phyloP scores from a whole-genome alignment of 2,888 invertebrate genomes.

The Pristionchus mayeri region DNA sequence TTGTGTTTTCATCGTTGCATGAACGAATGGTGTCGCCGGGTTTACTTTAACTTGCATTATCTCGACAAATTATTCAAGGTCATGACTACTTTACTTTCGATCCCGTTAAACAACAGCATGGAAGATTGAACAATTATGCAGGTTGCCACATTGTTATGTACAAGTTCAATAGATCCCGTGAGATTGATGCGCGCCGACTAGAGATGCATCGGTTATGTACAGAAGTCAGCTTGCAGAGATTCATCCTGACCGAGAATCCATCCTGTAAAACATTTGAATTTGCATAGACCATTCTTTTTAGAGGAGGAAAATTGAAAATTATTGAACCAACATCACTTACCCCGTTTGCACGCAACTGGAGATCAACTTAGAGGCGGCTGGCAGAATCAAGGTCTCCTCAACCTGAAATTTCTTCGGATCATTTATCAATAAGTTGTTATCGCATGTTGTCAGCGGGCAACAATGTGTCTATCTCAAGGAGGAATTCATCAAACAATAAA shows the following conservation, averaged over 20 bases:
- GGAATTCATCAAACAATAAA: no score
- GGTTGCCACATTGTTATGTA: constrained; percentile 5
- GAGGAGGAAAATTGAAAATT: background rate
- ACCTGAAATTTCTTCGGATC: no score
- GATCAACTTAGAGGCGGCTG: background rate
- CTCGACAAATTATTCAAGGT: no score
- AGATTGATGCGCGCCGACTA: background rate
- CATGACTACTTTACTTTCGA: background rate
- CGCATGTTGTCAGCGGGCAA: background rate
- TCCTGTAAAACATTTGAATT: background rate
- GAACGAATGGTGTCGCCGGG: no score
- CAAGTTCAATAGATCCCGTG: constrained; percentile 32
- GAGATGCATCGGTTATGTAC: background rate
- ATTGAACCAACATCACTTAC: background rate
- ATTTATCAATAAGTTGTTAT: no score
- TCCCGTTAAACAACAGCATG: constrained; percentile 13
- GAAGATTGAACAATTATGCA: constrained; percentile 23
- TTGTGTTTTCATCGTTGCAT: no score
- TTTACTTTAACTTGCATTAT: no score
- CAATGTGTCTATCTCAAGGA: background rate
- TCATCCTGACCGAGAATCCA: constrained; percentile 17
- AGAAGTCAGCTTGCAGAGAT: background rate
- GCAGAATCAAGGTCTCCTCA: background rate
- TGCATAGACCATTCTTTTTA: background rate
- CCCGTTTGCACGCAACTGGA: background rate